Percentiles rank a stretch among this genome's conserved stretches.
Evolutionary conservation across 1,140 invertebrate genomes (phyloP).

Genomic region (Drosophila bocqueti): DNA sequence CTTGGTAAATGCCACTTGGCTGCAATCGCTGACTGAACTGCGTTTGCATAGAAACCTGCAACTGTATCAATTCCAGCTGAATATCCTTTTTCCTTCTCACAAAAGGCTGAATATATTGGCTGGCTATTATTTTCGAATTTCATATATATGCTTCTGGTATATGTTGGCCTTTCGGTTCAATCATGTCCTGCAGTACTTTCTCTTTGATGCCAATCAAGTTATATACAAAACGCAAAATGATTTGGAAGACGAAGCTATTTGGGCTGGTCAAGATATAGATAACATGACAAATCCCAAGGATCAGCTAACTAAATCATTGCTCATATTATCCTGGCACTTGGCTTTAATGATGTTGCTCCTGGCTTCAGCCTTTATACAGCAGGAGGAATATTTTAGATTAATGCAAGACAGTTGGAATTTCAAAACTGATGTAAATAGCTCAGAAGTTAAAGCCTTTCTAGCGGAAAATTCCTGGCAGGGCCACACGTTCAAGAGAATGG

Average conservation of each 20-base stretch:
- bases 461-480: not conserved
- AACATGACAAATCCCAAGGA: not conserved
- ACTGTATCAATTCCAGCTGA: slow-evolving; percentile 19
- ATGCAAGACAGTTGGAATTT: slow-evolving; percentile 20
- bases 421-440: slow-evolving; percentile 2
- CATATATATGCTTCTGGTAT: slow-evolving; percentile 15
- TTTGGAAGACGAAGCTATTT: slow-evolving; percentile 39
- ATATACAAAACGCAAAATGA: slow-evolving; percentile 28
- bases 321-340: slow-evolving; percentile 39
- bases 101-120: slow-evolving; percentile 28
- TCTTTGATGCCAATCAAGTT: slow-evolving; percentile 18
- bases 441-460: not conserved
- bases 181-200: not conserved
- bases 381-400: slow-evolving; percentile 27
- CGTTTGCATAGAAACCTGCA: slow-evolving; percentile 9
- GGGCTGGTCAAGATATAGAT: slow-evolving; percentile 15
- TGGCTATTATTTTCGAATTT: slow-evolving; percentile 40
- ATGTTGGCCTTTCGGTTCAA: slow-evolving; percentile 21
- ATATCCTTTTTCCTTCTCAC: slow-evolving; percentile 5
- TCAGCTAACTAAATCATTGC: not conserved
- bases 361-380: slow-evolving; percentile 35
- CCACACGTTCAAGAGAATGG: slow-evolving; percentile 7
- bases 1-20: slow-evolving; percentile 36
- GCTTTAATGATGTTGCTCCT: slow-evolving; percentile 35
- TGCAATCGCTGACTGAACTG: slow-evolving; percentile 28